Evolutionary conservation across 2,888 invertebrate genomes (phyloP).

Genomic region (Rotaria macrura): DNA sequence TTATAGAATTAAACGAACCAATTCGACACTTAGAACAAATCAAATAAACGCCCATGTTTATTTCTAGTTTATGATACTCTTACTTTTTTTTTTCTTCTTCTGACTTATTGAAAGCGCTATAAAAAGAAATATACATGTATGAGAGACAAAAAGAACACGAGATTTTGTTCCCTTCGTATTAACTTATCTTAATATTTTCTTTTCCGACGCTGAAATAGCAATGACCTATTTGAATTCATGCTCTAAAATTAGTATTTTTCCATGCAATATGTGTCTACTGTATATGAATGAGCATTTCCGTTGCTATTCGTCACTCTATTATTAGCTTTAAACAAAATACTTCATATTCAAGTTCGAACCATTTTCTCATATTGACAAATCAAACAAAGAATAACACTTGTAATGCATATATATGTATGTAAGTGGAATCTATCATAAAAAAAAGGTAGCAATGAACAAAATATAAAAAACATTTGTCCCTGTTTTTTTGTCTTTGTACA

Average conservation of each 20-base stretch:
- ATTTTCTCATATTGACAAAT: neutral
- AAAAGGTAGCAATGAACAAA: neutral
- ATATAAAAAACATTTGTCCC: neutral
- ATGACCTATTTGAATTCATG: neutral
- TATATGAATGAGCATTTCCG: neutral
- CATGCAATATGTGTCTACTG: neutral
- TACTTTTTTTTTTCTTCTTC: neutral
- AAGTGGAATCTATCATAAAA: neutral
- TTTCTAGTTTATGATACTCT: neutral
- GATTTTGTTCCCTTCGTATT: neutral
- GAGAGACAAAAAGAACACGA: neutral
- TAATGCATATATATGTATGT: neutral
- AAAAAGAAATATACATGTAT: neutral
- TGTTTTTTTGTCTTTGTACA: neutral
- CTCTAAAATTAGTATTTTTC: neutral
- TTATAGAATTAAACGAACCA: neutral
- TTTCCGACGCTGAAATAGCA: too few relatives aligned
- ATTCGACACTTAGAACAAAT: neutral
- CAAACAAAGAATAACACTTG: neutral
- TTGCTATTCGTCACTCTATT: neutral
- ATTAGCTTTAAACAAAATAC: neutral
- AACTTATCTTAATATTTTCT: neutral
- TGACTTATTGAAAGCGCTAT: neutral
- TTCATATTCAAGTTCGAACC: neutral
- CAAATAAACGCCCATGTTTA: neutral